Evolutionary conservation across 2,888 invertebrate genomes (phyloP).

Genomic region (Anthoptus insignis): DNA sequence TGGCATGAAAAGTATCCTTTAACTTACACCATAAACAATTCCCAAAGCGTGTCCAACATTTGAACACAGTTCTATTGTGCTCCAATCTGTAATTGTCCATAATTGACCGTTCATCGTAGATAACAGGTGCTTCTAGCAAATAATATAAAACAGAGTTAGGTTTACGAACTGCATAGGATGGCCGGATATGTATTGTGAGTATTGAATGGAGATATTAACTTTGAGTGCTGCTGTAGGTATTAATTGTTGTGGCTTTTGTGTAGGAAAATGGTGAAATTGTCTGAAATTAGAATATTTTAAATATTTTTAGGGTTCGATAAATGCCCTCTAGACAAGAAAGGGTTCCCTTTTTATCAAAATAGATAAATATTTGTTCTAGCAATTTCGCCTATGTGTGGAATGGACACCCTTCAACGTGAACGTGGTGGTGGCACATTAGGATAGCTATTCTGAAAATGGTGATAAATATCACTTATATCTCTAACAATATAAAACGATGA

Average conservation of each 20-base stretch:
- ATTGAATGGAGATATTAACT: constrained; percentile 14
- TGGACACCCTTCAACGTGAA: too few species aligned
- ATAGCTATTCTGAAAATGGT: too few species aligned
- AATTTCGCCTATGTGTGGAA: too few species aligned
- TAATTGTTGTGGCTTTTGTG: background rate
- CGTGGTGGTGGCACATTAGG: too few species aligned
- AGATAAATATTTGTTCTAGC: too few species aligned
- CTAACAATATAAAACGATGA: too few species aligned
- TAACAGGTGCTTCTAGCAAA: constrained; percentile 36
- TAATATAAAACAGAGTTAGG: constrained; percentile 17
- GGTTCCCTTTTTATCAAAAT: too few species aligned
- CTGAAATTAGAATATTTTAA: too few species aligned
- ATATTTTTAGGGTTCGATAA: too few species aligned
- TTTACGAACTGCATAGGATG: constrained; percentile 17
- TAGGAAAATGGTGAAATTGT: background rate
- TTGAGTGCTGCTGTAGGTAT: background rate
- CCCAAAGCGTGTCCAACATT: constrained; percentile 20
- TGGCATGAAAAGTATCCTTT: background rate
- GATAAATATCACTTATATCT: too few species aligned
- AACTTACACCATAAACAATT: constrained; percentile 12
- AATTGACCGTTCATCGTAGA: constrained; percentile 69
- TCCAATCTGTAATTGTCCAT: constrained; percentile 58
- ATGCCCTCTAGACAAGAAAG: too few species aligned
- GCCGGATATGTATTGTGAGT: constrained; percentile 9
- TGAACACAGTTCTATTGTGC: constrained; percentile 56